Percentiles rank a stretch among this genome's conserved stretches.
phyloP scores from a whole-genome alignment of 1,140 invertebrate species.

The Melipona quadrifasciata region DNA sequence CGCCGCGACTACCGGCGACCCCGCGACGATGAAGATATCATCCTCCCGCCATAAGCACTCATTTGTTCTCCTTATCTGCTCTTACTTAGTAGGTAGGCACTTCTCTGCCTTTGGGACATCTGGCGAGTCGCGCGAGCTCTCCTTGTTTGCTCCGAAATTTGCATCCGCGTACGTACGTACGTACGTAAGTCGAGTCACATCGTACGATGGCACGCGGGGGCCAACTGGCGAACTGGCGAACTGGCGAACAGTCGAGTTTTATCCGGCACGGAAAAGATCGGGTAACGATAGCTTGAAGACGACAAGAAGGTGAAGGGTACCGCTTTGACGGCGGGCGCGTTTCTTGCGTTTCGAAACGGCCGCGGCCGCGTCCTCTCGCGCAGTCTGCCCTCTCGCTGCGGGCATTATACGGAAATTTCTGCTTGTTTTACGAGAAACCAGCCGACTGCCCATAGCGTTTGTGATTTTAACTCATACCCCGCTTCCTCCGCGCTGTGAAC shows the following conservation, averaged over 20 bases:
- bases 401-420: conserved; percentile 49
- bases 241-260: conserved; percentile 8
- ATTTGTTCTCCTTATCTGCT: conserved; percentile 65
- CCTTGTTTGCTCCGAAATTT: conserved; percentile 35
- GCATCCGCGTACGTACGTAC: conserved; percentile 8
- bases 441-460: conserved; percentile 50
- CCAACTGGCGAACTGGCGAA: neutral
- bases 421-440: conserved; percentile 47
- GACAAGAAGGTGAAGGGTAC: conserved; percentile 5
- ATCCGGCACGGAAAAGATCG: conserved; percentile 21
- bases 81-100: conserved; percentile 47
- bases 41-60: conserved; percentile 59
- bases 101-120: conserved; percentile 54
- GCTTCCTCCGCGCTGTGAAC: neutral
- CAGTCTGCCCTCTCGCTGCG: conserved; percentile 1
- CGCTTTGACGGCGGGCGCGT: conserved; percentile 33
- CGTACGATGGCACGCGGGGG: too few species aligned
- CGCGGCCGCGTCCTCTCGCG: neutral
- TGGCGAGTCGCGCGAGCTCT: conserved; percentile 10
- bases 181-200: neutral
- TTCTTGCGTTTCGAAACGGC: conserved; percentile 29
- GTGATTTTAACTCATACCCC: conserved; percentile 38
- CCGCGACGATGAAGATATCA: conserved; percentile 61
- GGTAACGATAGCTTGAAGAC: conserved; percentile 19
- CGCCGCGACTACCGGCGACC: conserved; percentile 37